Evolutionary conservation across 2,113 vertebrate genomes (phyloP).

Genomic region (Leptocoma aspasia): DNA sequence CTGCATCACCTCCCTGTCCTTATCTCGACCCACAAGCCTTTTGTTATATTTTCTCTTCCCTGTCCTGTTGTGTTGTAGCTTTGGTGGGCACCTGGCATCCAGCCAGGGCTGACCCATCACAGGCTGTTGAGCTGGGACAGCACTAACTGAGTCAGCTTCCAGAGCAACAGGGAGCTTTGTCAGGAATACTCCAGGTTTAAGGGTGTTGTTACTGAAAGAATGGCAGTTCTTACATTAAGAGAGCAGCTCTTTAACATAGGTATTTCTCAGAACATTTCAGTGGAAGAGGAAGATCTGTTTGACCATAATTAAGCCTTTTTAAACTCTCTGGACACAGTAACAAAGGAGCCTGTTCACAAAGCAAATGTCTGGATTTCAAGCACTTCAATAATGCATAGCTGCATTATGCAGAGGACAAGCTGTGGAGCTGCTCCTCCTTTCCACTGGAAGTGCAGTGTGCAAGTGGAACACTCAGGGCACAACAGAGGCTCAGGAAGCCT

Average conservation of each 20-base stretch:
- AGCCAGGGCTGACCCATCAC: neutral
- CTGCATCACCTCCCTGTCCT: neutral
- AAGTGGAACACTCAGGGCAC: neutral
- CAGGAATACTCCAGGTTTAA: neutral
- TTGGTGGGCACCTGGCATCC: neutral
- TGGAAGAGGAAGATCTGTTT: neutral
- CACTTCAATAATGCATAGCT: neutral
- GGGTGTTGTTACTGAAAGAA: neutral
- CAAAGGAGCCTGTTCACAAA: neutral
- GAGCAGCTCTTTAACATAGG: neutral
- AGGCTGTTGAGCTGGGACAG: neutral
- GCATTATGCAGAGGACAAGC: neutral
- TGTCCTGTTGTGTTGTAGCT: neutral
- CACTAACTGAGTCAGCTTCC: neutral
- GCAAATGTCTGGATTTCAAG: neutral
- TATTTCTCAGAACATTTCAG: neutral
- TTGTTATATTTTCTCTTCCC: neutral
- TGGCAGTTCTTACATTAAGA: neutral
- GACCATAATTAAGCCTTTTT: neutral
- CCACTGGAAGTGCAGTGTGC: neutral
- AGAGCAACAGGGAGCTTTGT: neutral
- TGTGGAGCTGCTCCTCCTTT: neutral
- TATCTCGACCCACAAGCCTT: fast-evolving
- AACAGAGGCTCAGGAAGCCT: neutral
- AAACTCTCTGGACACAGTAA: neutral